Conservation (phyloP, 2,113 vertebrate genomes). For the Neolamprologus falcicula region DNA sequence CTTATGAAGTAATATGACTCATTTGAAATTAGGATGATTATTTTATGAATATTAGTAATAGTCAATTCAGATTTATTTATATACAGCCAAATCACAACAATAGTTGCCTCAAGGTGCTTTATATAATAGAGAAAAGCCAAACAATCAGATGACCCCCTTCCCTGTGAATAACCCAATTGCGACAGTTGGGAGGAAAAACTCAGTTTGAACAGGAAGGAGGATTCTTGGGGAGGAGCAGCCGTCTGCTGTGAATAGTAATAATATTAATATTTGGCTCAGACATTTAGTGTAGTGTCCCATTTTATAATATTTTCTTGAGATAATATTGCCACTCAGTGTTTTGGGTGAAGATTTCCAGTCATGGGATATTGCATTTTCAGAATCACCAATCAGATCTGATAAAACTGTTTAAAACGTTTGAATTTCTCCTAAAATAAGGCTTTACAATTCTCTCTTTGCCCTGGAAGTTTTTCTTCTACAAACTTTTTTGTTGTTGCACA, state of each 20-base stretch:
- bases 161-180: not conserved
- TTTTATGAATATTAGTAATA: not conserved
- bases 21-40: conserved; percentile 1
- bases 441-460: not conserved
- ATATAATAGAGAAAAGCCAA: not conserved
- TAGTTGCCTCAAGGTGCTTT: not conserved
- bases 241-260: not conserved
- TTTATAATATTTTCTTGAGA: not conserved
- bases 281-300: not conserved
- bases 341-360: not conserved
- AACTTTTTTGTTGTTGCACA: not conserved
- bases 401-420: not conserved
- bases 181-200: not conserved
- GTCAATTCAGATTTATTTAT: not conserved
- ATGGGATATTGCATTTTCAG: not conserved
- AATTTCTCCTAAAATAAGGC: not conserved
- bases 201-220: not conserved
- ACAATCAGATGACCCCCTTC: not conserved
- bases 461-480: not conserved
- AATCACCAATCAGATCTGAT: not conserved
- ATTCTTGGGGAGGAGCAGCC: not conserved
- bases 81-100: not conserved
- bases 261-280: not conserved
- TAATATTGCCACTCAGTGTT: not conserved
- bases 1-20: not conserved